A percentile compares a stretch with the other conserved stretches of the same genome.
Evolutionary conservation across 2,888 invertebrate genomes (phyloP).

Genomic region (Cremastinae sp.): DNA sequence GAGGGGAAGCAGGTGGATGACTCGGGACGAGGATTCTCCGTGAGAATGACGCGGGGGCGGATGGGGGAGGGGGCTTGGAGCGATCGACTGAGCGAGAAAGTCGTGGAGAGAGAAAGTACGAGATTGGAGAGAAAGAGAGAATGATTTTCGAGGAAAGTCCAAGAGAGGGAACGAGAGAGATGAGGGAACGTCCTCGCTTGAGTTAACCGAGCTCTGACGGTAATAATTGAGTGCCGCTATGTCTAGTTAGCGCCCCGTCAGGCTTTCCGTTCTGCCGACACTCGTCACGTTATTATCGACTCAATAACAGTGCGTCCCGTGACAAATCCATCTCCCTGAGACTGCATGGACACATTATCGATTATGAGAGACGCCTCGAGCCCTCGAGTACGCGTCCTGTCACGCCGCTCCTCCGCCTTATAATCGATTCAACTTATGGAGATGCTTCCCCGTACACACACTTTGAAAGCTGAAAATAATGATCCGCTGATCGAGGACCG

Average conservation of each 20-base stretch:
- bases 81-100: conserved; percentile 1
- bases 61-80: conserved; percentile 62
- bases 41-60: conserved; percentile 57
- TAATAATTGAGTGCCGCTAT: conserved; percentile 80
- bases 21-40: conserved; percentile 47
- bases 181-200: conserved; percentile 64
- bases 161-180: conserved; percentile 56
- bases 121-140: conserved; percentile 31
- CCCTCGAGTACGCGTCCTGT: conserved; percentile 9
- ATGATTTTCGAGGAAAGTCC: conserved; percentile 31
- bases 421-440: not conserved
- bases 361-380: conserved; percentile 11
- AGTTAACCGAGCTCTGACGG: conserved; percentile 79
- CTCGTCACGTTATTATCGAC: conserved; percentile 78
- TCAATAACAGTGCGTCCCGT: conserved; percentile 76
- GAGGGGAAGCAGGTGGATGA: conserved; percentile 76
- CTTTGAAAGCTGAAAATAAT: too few relatives aligned
- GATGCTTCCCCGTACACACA: too few relatives aligned
- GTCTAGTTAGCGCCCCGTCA: conserved; percentile 77
- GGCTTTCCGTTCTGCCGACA: conserved; percentile 68
- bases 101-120: conserved; percentile 44
- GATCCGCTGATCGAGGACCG: too few relatives aligned
- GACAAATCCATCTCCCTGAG: conserved; percentile 78
- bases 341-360: conserved; percentile 68
- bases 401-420: conserved; percentile 14